Base-by-base conservation (phyloP, 2,888 invertebrate species). In the Sepiola atlantica region DNA sequence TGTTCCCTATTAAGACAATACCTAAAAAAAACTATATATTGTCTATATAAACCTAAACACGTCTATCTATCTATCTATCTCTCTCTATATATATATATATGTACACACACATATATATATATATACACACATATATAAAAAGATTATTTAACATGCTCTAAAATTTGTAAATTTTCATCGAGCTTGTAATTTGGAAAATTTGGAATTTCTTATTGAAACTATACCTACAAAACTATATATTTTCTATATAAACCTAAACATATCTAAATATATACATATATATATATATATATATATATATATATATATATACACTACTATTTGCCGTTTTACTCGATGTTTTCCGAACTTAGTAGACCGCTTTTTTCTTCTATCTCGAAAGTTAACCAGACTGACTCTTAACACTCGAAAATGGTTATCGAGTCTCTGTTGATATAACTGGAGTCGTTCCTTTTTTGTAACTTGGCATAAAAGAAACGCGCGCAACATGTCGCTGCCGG, bases 21-120 rank as follows among this genome's bases (percentile, higher is more conserved):
- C n/a, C n/a, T n/a, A n/a, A n/a, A n/a, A n/a, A n/a, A n/a, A n/a
- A n/a, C n/a, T n/a, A n/a, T n/a, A 16, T 55, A n/a, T n/a, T n/a
- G n/a, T n/a, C n/a, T n/a, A n/a, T n/a, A n/a, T n/a, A n/a, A n/a
- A n/a, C n/a, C n/a, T n/a, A n/a, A n/a, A n/a, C n/a, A n/a, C n/a
- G n/a, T n/a, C n/a, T n/a, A n/a, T n/a, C n/a, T n/a, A n/a, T 21
- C 16, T 55, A 55, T 55, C 16, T 55, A 12, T 55, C 16, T 55
- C 2, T 55, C 16, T 55, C 16, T 55, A 77, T 77, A n/a, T 77
- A 77, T 77, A n/a, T 77, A 77, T 77, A n/a, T 77, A n/a, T 77
- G n/a, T 77, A 77, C n/a, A 77, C n/a, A 77, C n/a, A n/a, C n/a
- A 77, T n/a, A 77, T 77, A 77, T 77, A n/a, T 77, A 77, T 77